Conservation (phyloP, 2,113 vertebrate genomes). For the Mastomys coucha region DNA sequence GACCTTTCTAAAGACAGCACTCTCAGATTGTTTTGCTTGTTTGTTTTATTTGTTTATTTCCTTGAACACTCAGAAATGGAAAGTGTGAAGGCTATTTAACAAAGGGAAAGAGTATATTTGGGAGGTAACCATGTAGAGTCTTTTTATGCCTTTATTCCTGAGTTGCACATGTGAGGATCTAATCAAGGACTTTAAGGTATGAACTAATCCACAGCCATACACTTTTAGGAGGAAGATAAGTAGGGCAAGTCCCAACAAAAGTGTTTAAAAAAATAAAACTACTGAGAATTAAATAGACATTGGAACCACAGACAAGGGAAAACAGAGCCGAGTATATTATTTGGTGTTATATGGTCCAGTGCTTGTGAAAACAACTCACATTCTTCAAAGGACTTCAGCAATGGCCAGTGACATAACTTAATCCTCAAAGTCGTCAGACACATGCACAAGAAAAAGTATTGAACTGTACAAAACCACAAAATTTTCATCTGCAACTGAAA, state of each 20-base stretch:
- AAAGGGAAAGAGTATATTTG: neutral
- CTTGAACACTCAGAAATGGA: neutral
- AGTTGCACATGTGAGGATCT: neutral
- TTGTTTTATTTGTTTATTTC: neutral
- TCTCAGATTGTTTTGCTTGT: neutral
- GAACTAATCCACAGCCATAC: neutral
- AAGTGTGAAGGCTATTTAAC: neutral
- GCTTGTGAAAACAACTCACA: neutral
- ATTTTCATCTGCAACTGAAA: neutral
- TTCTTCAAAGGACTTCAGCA: neutral
- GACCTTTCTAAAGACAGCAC: neutral
- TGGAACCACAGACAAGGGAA: neutral
- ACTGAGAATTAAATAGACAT: neutral
- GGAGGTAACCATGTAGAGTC: neutral
- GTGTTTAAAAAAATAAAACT: neutral
- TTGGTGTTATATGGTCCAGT: neutral
- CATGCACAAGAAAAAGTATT: too few relatives aligned
- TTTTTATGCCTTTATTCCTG: too few relatives aligned
- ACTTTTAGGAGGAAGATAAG: neutral
- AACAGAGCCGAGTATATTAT: neutral
- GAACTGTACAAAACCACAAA: neutral
- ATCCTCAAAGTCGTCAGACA: neutral
- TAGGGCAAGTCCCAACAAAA: too few relatives aligned
- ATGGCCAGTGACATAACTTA: neutral
- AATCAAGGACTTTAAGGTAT: neutral